A percentile compares a stretch with the other conserved stretches of the same genome.
These are phyloP conservation scores for Synanthedon formicaeformis DNA, from an alignment of 2,888 invertebrate species.

Conservation along the genomic window DNA sequence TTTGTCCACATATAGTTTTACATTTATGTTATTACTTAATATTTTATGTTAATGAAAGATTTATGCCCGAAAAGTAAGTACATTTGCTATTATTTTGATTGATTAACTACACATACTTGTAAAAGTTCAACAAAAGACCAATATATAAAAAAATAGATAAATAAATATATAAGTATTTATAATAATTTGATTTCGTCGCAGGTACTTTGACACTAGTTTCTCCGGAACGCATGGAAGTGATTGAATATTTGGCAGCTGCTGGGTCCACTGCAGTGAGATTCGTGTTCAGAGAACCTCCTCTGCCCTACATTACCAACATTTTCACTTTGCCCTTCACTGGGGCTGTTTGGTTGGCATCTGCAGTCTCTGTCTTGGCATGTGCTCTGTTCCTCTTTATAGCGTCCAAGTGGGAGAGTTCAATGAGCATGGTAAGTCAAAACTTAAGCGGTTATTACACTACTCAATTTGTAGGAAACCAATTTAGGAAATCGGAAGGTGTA, in stretches of 20 bases:
- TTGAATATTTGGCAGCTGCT: constrained; percentile 70
- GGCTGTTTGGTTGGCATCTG: constrained; percentile 73
- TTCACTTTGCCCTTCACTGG: constrained; percentile 74
- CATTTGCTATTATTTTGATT: no score
- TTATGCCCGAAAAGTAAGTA: no score
- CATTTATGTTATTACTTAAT: no score
- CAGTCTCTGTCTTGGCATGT: constrained; percentile 57
- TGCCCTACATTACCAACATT: constrained; percentile 75
- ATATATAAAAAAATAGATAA: no score
- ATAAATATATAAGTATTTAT: no score
- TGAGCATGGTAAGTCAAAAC: constrained; percentile 37
- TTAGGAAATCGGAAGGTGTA: no score
- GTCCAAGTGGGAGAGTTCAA: constrained; percentile 56
- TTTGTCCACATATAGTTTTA: no score
- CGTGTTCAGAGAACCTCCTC: constrained; percentile 75
- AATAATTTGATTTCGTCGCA: constrained; percentile 11
- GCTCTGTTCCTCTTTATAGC: constrained; percentile 55
- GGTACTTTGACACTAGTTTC: constrained; percentile 56
- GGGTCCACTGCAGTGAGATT: constrained; percentile 67
- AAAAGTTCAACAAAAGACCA: no score
- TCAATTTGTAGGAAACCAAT: no score
- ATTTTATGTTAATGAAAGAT: no score
- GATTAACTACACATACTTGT: no score
- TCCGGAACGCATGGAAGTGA: constrained; percentile 42
- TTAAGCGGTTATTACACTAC: no score